Percentiles rank a stretch among this genome's conserved stretches.
Conservation (phyloP, 2,113 vertebrate genomes). For the Spilogale gracilis region DNA sequence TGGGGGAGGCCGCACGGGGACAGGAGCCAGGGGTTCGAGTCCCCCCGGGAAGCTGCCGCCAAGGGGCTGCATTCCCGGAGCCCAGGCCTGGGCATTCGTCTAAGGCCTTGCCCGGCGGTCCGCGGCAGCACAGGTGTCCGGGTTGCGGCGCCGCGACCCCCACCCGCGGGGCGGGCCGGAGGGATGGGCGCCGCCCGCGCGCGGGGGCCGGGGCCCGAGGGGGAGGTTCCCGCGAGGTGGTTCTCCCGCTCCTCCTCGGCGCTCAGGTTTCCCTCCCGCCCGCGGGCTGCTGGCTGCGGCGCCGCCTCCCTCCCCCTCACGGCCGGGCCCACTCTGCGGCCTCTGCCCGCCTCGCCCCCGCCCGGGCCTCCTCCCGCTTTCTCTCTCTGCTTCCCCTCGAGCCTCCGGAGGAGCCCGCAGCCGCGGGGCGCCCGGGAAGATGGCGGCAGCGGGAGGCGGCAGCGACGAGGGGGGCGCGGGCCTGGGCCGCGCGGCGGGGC, state of each 20-base stretch:
- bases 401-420: slow-evolving; percentile 50
- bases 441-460: slow-evolving; percentile 69
- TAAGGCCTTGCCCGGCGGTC: rapidly evolving
- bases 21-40: neutral
- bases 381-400: slow-evolving; percentile 50
- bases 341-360: slow-evolving; percentile 63
- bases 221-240: slow-evolving; percentile 49
- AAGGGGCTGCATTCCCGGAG: neutral
- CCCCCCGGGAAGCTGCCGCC: neutral
- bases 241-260: slow-evolving; percentile 56
- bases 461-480: slow-evolving; percentile 56
- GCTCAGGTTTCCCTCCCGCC: slow-evolving; percentile 73
- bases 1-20: neutral
- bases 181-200: neutral
- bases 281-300: slow-evolving; percentile 10
- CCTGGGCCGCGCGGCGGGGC: slow-evolving; percentile 73
- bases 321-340: slow-evolving; percentile 32
- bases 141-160: neutral
- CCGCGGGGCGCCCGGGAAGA: slow-evolving; percentile 57
- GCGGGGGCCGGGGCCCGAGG: neutral
- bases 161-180: too few relatives aligned
- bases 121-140: slow-evolving; percentile 37
- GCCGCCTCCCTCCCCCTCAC: slow-evolving; percentile 52
- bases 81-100: neutral
- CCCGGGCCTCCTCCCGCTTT: slow-evolving; percentile 57